A percentile compares a stretch with the other conserved stretches of the same genome.
These are phyloP conservation scores for Plagodis dolabraria DNA, from an alignment of 2,888 invertebrate genomes.

Conservation along the genomic window DNA sequence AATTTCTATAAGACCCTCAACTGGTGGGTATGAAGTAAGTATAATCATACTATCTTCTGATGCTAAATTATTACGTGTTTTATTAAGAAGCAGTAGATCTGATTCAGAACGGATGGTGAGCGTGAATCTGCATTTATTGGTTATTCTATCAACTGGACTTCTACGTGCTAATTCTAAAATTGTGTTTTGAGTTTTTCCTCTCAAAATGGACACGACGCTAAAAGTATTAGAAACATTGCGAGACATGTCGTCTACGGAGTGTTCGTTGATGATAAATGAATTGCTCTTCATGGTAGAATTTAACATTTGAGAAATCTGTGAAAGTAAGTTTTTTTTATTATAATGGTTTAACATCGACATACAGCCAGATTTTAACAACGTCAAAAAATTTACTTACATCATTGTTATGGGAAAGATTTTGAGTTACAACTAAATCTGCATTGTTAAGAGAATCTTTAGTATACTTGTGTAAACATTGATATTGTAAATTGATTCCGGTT, in stretches of 20 bases:
- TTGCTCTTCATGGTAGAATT: neutral
- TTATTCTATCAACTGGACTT: constrained; percentile 20
- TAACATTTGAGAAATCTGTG: constrained; percentile 14
- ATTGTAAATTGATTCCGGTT: constrained; percentile 2
- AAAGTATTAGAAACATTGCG: neutral
- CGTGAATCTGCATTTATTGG: constrained; percentile 24
- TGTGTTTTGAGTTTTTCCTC: constrained; percentile 22
- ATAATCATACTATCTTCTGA: constrained; percentile 35
- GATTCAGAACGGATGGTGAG: constrained; percentile 22
- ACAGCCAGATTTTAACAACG: too few relatives aligned
- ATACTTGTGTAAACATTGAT: constrained; percentile 1
- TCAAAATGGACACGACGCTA: constrained; percentile 11
- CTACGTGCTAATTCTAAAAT: constrained; percentile 38
- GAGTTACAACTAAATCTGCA: constrained; percentile 39
- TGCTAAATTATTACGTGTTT: constrained; percentile 27
- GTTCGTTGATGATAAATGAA: constrained; percentile 13
- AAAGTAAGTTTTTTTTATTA: constrained; percentile 3
- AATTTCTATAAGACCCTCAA: constrained; percentile 37
- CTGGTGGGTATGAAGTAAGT: constrained; percentile 37
- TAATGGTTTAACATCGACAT: neutral
- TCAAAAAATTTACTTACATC: constrained; percentile 34
- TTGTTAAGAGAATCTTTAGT: constrained; percentile 12
- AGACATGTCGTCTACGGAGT: neutral
- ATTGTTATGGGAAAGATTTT: constrained; percentile 39
- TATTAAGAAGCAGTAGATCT: constrained; percentile 34